Conservation (phyloP, 2,113 vertebrate species). For the Barnardius zonarius region DNA sequence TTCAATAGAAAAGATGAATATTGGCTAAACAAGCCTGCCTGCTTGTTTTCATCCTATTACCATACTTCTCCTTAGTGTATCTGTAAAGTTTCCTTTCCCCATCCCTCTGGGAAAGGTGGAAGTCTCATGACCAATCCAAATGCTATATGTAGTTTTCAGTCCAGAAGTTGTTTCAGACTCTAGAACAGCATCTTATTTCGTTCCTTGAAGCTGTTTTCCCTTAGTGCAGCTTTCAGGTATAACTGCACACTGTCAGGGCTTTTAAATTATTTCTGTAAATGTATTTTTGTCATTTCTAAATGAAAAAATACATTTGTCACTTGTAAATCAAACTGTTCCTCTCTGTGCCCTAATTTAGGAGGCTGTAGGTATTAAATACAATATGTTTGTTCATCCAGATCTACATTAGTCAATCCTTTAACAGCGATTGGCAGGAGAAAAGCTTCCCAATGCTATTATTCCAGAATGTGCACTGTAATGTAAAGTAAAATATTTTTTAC, state of each 20-base stretch:
- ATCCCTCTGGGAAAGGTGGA: background rate
- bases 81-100: background rate
- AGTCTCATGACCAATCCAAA: background rate
- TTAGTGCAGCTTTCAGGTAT: background rate
- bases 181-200: background rate
- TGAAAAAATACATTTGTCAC: background rate
- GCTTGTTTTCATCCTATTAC: background rate
- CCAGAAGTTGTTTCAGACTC: background rate
- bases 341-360: background rate
- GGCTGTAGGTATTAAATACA: background rate
- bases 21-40: background rate
- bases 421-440: background rate
- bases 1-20: background rate
- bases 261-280: background rate
- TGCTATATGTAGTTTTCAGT: background rate
- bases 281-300: background rate
- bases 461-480: background rate
- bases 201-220: background rate
- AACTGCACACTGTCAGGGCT: background rate
- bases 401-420: background rate
- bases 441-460: background rate
- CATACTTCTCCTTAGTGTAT: background rate
- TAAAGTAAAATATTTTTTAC: background rate
- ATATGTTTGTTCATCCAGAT: background rate
- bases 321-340: background rate